A percentile compares a stretch with the other conserved stretches of the same genome.
Evolutionary conservation across 2,888 invertebrate species (phyloP).

Genomic region (Clivina fossor): DNA sequence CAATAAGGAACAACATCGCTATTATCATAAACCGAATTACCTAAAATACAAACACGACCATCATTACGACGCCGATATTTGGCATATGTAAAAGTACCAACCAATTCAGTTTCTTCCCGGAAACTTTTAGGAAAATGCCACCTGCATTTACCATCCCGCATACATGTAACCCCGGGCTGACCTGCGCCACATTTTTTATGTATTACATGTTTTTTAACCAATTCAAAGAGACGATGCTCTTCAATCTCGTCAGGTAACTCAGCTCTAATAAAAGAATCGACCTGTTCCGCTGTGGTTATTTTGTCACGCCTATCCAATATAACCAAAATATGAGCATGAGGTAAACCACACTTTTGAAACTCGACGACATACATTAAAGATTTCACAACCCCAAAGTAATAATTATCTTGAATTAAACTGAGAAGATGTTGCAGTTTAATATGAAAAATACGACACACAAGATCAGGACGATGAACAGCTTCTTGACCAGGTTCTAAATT

Average conservation of each 20-base stretch:
- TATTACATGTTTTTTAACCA: not conserved
- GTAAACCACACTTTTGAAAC: too few relatives aligned
- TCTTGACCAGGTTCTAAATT: constrained; percentile 43
- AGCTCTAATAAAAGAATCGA: too few relatives aligned
- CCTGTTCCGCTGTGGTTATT: too few relatives aligned
- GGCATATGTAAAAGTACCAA: not conserved
- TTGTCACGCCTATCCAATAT: too few relatives aligned
- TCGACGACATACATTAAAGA: constrained; percentile 40
- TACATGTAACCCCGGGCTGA: not conserved
- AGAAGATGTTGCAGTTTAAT: constrained; percentile 34
- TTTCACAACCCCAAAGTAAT: constrained; percentile 38
- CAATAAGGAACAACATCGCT: not conserved
- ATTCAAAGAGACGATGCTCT: not conserved
- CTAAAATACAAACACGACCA: not conserved
- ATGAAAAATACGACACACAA: constrained; percentile 42
- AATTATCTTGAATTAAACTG: constrained; percentile 14
- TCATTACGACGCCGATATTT: not conserved
- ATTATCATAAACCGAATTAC: not conserved
- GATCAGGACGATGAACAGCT: constrained; percentile 47
- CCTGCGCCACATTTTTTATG: constrained; percentile 1
- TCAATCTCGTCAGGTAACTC: constrained; percentile 31
- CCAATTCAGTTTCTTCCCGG: not conserved
- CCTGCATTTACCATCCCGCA: not conserved
- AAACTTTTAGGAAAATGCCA: not conserved
- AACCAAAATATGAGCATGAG: too few relatives aligned